These are phyloP conservation scores for Dexiosoma caninum DNA, from an alignment of 2,888 invertebrate species.

Conservation along the genomic window DNA sequence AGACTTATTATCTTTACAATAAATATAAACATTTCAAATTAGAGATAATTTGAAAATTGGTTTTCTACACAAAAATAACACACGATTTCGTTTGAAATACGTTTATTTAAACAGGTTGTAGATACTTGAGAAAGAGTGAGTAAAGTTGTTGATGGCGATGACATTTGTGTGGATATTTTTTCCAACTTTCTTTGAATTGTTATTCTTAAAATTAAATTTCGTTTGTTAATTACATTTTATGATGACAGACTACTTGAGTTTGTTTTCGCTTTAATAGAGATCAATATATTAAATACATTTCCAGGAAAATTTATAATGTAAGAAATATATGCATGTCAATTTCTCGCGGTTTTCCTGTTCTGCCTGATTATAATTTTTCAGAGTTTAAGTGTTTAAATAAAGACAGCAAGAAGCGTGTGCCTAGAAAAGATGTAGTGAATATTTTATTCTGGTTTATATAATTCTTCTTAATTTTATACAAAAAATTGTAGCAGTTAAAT, in stretches of 20 bases:
- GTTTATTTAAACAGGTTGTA: conserved; percentile 45
- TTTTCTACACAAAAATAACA: conserved; percentile 49
- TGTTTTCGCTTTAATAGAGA: conserved; percentile 31
- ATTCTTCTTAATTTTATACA: too few relatives aligned
- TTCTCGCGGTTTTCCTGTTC: background rate
- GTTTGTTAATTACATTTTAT: conserved; percentile 27
- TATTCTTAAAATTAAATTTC: conserved; percentile 24
- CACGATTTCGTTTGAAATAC: background rate
- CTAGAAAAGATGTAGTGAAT: too few relatives aligned
- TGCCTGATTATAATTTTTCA: background rate
- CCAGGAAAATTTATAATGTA: background rate
- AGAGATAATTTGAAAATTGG: conserved; percentile 63
- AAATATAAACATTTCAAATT: conserved; percentile 60
- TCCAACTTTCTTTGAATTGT: conserved; percentile 20
- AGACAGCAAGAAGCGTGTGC: background rate
- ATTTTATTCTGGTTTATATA: too few relatives aligned
- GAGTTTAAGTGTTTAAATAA: background rate
- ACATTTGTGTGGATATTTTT: conserved; percentile 37
- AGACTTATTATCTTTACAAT: conserved; percentile 19
- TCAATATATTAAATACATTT: conserved; percentile 20
- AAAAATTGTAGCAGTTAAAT: too few relatives aligned
- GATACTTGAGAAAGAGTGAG: conserved; percentile 27
- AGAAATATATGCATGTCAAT: background rate
- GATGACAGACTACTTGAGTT: conserved; percentile 46
- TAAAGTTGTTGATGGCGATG: background rate